These are phyloP conservation scores for Ischnura elegans DNA, from an alignment of 2,888 invertebrate species.

Conservation along the genomic window DNA sequence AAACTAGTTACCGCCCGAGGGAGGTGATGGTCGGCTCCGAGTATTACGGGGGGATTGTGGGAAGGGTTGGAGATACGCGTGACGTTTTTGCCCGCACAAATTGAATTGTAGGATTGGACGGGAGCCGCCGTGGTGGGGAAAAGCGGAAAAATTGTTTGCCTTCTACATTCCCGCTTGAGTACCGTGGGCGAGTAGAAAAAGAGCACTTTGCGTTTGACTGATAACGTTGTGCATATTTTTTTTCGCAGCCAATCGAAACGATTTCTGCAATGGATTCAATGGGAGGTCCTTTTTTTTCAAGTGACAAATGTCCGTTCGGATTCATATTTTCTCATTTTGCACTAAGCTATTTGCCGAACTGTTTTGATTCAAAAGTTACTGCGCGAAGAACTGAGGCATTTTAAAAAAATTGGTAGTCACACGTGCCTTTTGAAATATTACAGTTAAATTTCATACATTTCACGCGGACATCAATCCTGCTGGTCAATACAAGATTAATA, in stretches of 20 bases:
- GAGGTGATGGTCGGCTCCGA: not conserved
- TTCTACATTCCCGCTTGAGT: not conserved
- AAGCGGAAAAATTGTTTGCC: not conserved
- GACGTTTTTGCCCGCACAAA: constrained; percentile 2
- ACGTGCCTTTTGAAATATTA: too few species aligned
- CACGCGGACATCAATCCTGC: too few species aligned
- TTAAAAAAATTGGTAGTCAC: too few species aligned
- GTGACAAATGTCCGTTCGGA: not conserved
- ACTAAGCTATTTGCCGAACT: not conserved
- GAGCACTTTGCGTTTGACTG: not conserved
- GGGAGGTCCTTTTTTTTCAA: not conserved
- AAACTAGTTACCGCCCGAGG: constrained; percentile 11
- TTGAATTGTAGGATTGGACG: not conserved
- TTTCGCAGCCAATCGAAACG: not conserved
- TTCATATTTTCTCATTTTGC: not conserved
- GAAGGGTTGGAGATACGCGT: not conserved
- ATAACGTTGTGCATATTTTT: not conserved
- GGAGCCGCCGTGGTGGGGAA: not conserved
- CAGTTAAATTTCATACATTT: too few species aligned
- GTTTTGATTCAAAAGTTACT: too few species aligned
- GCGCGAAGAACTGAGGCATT: too few species aligned
- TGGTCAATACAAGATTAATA: too few species aligned
- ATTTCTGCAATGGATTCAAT: not conserved
- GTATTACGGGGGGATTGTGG: not conserved
- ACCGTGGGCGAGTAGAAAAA: not conserved